phyloP scores from a whole-genome alignment of 1,140 invertebrate genomes.

The Ostrea edulis region DNA sequence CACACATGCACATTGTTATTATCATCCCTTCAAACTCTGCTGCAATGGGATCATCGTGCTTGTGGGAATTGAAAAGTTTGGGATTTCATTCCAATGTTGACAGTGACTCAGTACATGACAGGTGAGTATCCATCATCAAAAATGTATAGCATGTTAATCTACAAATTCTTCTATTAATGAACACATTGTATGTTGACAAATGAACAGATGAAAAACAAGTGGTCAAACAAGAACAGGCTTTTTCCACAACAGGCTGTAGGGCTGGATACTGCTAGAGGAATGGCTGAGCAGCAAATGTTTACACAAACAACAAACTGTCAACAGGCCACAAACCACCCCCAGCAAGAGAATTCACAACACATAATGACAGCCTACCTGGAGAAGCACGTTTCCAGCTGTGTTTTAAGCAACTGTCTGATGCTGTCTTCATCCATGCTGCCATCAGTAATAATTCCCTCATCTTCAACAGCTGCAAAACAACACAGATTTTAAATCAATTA shows the following conservation, averaged over 20 bases:
- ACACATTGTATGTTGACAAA: background rate
- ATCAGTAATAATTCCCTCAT: slow-evolving; percentile 48
- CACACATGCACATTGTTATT: too few species aligned
- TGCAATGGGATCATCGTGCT: too few species aligned
- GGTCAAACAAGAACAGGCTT: background rate
- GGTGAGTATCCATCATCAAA: too few species aligned
- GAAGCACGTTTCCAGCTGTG: slow-evolving; percentile 94
- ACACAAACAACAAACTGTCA: background rate
- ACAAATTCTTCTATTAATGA: too few species aligned
- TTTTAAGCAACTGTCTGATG: slow-evolving; percentile 88
- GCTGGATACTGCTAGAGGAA: background rate
- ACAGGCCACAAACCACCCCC: background rate
- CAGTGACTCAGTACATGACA: too few species aligned
- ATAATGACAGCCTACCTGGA: slow-evolving; percentile 84
- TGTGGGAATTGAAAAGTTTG: too few species aligned
- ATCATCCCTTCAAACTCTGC: too few species aligned
- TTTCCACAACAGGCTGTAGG: background rate
- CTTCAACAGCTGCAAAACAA: background rate
- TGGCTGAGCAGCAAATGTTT: background rate
- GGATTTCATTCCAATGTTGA: too few species aligned
- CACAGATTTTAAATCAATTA: background rate
- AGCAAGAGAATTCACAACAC: background rate
- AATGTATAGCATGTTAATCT: too few species aligned
- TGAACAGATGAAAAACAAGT: background rate
- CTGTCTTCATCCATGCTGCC: slow-evolving; percentile 83